Conservation (phyloP, 2,113 vertebrate species). For the Atractosteus spatula region DNA sequence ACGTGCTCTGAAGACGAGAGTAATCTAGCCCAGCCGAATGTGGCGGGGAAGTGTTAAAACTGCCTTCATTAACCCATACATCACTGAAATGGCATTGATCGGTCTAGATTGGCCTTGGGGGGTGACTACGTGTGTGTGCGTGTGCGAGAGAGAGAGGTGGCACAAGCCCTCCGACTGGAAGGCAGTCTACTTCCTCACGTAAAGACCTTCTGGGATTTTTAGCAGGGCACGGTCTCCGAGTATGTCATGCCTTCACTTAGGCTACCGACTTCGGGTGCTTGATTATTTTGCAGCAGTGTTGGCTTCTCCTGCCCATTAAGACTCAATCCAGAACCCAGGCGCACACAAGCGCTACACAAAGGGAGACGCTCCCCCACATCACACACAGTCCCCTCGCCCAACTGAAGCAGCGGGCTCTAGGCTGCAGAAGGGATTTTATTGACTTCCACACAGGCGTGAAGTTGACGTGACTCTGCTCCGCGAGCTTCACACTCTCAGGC, state of each 20-base stretch:
- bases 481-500: neutral
- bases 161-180: neutral
- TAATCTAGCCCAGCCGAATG: slow-evolving; percentile 5
- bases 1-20: slow-evolving; percentile 14
- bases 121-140: neutral
- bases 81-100: slow-evolving; percentile 11
- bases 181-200: neutral
- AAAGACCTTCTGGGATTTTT: slow-evolving; percentile 12
- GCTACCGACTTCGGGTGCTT: neutral
- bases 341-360: neutral
- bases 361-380: neutral
- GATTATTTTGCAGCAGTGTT: too few species aligned
- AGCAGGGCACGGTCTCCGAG: slow-evolving; percentile 5
- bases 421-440: neutral
- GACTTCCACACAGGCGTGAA: slow-evolving; percentile 4
- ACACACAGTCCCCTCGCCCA: neutral
- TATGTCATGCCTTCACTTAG: slow-evolving; percentile 1
- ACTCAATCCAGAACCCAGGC: too few species aligned
- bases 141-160: neutral
- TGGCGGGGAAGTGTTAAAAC: neutral
- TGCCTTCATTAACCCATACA: slow-evolving; percentile 12
- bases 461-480: neutral
- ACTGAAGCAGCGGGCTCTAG: neutral
- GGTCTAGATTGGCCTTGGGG: slow-evolving; percentile 10
- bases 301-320: neutral